phyloP scores from a whole-genome alignment of 1,140 invertebrate species.

The Drosophila jambulina region DNA sequence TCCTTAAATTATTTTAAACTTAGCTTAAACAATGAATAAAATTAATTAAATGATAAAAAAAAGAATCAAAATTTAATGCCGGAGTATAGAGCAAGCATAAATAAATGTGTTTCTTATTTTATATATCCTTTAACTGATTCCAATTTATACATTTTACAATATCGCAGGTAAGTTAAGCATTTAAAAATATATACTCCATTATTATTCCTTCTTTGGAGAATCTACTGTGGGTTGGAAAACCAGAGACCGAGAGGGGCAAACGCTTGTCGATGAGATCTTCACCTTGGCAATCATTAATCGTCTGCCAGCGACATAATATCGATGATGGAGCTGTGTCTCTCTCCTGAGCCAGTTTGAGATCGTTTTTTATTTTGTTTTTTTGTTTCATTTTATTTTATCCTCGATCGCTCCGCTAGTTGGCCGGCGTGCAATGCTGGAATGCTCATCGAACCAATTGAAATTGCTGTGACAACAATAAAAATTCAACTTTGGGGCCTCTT shows the following conservation, averaged over 20 bases:
- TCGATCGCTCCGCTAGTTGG: slow-evolving; percentile 62
- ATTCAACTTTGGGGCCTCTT: slow-evolving; percentile 82
- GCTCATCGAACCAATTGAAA: slow-evolving; percentile 85
- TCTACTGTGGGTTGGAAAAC: slow-evolving; percentile 8
- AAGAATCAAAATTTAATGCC: too few species aligned
- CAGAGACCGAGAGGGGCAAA: slow-evolving; percentile 31
- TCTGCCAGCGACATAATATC: slow-evolving; percentile 84
- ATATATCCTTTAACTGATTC: too few species aligned
- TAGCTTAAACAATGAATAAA: too few species aligned
- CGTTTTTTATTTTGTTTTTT: slow-evolving; percentile 28
- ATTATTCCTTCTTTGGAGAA: not conserved
- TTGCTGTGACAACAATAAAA: slow-evolving; percentile 85
- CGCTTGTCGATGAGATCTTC: slow-evolving; percentile 82
- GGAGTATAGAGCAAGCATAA: too few species aligned
- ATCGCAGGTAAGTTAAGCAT: too few species aligned
- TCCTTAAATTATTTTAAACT: too few species aligned
- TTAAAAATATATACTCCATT: too few species aligned
- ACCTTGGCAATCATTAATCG: slow-evolving; percentile 85
- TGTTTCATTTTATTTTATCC: slow-evolving; percentile 26
- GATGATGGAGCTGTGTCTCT: slow-evolving; percentile 78
- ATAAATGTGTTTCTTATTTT: too few species aligned
- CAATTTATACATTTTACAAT: too few species aligned
- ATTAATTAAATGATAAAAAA: too few species aligned
- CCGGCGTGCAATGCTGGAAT: slow-evolving; percentile 82
- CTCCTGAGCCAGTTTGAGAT: slow-evolving; percentile 69